phyloP scores from a whole-genome alignment of 2,797 vertebrate species.

The Bryconaethiops microstoma region DNA sequence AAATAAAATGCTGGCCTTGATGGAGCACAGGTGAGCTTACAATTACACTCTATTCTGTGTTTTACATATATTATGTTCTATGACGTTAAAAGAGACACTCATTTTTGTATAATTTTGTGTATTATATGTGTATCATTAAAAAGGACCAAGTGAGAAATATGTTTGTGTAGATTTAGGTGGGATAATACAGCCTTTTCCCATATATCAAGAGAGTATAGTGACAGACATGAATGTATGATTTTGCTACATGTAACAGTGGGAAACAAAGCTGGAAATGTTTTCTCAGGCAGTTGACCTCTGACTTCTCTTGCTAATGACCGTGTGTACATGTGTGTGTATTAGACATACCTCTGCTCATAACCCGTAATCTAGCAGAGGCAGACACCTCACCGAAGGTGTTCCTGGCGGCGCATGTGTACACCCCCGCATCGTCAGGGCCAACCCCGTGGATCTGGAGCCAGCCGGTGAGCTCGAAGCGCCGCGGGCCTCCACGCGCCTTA shows the following conservation, averaged over 20 bases:
- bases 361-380: constrained; percentile 61
- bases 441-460: constrained; percentile 65
- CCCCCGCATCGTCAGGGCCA: constrained; percentile 56
- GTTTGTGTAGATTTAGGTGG: neutral
- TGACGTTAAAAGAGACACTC: neutral
- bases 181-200: neutral
- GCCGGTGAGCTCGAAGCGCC: constrained; percentile 61
- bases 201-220: neutral
- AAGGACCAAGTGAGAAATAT: neutral
- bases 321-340: constrained; percentile 33
- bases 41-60: too few species aligned
- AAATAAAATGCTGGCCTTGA: too few species aligned
- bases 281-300: constrained; percentile 45
- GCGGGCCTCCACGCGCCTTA: constrained; percentile 61
- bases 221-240: neutral
- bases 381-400: constrained; percentile 64
- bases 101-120: neutral
- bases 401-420: constrained; percentile 65
- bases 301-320: constrained; percentile 25
- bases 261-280: constrained; percentile 22
- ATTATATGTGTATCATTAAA: neutral
- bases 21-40: too few species aligned
- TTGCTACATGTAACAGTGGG: neutral
- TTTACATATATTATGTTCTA: too few species aligned
- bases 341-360: constrained; percentile 62